A percentile compares a stretch with the other conserved stretches of the same genome.
These are phyloP conservation scores for Hyles euphorbiae DNA, from an alignment of 1,140 invertebrate genomes.

Conservation along the genomic window DNA sequence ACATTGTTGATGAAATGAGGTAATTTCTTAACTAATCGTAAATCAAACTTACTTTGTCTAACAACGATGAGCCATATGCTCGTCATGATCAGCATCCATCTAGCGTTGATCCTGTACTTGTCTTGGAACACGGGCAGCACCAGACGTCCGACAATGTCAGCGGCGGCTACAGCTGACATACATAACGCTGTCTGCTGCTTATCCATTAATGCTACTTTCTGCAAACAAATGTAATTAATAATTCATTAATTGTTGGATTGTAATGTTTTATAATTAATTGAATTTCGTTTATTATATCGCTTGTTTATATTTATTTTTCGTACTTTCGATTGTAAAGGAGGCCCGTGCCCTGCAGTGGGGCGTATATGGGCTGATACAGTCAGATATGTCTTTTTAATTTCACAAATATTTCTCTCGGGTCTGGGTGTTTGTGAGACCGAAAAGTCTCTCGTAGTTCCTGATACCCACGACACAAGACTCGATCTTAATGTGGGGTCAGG, in stretches of 20 bases:
- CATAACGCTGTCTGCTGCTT: slow-evolving; percentile 78
- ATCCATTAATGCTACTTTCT: slow-evolving; percentile 72
- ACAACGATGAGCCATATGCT: slow-evolving; percentile 59
- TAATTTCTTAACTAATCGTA: not conserved
- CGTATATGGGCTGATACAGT: too few species aligned
- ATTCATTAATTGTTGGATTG: too few species aligned
- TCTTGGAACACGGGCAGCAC: slow-evolving; percentile 79
- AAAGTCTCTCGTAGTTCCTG: too few species aligned
- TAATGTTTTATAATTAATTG: not conserved
- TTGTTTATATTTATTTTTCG: too few species aligned
- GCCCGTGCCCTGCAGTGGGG: too few species aligned
- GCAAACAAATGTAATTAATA: slow-evolving; percentile 18
- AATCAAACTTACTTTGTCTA: slow-evolving; percentile 58
- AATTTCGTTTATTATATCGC: not conserved
- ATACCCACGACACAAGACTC: too few species aligned
- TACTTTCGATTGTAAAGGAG: too few species aligned
- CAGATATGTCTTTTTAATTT: too few species aligned
- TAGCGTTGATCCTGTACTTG: slow-evolving; percentile 75
- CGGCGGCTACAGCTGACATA: slow-evolving; percentile 80
- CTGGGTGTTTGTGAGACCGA: too few species aligned
- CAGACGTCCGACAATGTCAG: slow-evolving; percentile 81
- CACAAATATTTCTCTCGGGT: too few species aligned
- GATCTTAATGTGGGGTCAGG: too few species aligned
- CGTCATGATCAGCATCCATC: slow-evolving; percentile 61
- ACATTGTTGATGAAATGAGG: not conserved